Evolutionary conservation across 64 coral and sea anemone species (phyloP), one percentile per base, ranked within the genome.

Genomic region (Montipora cactus): DNA sequence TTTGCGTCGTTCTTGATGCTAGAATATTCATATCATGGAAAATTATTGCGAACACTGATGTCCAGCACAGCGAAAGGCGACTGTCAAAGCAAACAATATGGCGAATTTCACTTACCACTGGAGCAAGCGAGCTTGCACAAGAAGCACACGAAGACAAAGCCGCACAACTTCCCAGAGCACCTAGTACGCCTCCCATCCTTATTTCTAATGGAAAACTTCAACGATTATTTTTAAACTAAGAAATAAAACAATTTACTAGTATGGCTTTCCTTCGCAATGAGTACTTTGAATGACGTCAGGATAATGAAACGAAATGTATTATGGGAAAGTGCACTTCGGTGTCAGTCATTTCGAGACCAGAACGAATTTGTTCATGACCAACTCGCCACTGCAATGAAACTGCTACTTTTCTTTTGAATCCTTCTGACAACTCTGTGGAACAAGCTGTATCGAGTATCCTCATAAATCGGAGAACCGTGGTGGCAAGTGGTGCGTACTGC

Each of bases 101-200:
- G 79, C 92, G 76, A 78, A 88, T 67, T 18, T 67, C 50, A 91
- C 95, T 79, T 74, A 98, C 96, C 88, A 98, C 96, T 11, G 96
- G 96, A 69, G 96, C 93, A 10, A 95, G 3, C 4, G 88, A 92
- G 15, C 89, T 95, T 67, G 94, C 87, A 89, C 96, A 98, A 19
- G 93, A 92, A 28, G 93, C 93, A 83, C 96, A 98, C 10, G 93
- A 92, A 20, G 96, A 93, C 67, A 93, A 86, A 44, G 89, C 94
- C 1, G 96, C 96, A 78, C 94, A 88, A 5, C 92, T 86, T 21
- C 96, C 93, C 16, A 98, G 57, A 23, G 96, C 87, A 19, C 78
- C 96, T 61, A 98, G 81, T 23, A 87, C 87, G 10, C 77, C 83
- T 84, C 96, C 96, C 96, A 98, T 98, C 8, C 14, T 50, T 45